These are phyloP conservation scores for Pseudochaenichthys georgianus DNA, from an alignment of 2,797 vertebrate species.

Conservation along the genomic window DNA sequence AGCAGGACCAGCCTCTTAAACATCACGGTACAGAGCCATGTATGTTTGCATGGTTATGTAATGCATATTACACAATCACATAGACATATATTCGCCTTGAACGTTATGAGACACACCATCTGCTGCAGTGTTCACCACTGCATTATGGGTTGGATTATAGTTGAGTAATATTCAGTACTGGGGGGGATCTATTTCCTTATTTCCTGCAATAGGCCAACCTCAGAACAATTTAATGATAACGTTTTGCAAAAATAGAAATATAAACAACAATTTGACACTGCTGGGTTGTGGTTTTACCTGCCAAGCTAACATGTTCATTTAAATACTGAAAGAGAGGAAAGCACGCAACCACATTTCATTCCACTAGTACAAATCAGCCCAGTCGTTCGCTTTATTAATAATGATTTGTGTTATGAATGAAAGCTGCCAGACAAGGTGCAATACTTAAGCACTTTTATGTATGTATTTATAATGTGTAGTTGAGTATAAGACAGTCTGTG, in stretches of 20 bases:
- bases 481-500: not conserved
- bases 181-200: not conserved
- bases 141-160: not conserved
- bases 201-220: not conserved
- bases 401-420: not conserved
- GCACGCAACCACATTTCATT: not conserved
- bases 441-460: not conserved
- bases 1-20: not conserved
- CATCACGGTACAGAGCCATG: not conserved
- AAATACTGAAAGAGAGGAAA: not conserved
- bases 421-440: not conserved
- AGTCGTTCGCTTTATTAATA: constrained; percentile 2
- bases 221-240: not conserved
- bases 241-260: constrained; percentile 3
- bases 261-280: constrained; percentile 1
- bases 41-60: not conserved
- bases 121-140: not conserved
- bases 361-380: not conserved
- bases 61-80: constrained; percentile 25
- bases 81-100: constrained; percentile 7
- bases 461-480: not conserved
- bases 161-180: not conserved
- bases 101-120: not conserved
- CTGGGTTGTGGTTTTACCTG: not conserved
- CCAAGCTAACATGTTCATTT: not conserved